Evolutionary conservation across 2,888 invertebrate genomes (phyloP).

Genomic region (Geophilus truncorum): DNA sequence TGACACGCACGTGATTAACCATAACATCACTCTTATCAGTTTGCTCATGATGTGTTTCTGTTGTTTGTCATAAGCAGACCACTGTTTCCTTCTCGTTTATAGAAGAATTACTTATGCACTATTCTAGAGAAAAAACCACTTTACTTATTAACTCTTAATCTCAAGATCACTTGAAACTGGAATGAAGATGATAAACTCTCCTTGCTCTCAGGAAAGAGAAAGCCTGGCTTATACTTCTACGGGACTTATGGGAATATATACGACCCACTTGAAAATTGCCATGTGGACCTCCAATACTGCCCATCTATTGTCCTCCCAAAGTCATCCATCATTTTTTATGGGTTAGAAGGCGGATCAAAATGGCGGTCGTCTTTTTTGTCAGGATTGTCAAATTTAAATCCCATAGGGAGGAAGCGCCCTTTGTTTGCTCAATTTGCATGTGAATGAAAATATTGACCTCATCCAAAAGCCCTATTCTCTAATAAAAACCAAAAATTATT

Average conservation of each 20-base stretch:
- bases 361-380: background rate
- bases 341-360: background rate
- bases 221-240: background rate
- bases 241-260: background rate
- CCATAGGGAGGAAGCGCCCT: background rate
- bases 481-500: background rate
- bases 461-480: background rate
- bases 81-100: no score
- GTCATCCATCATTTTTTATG: background rate
- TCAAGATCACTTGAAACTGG: no score
- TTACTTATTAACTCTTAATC: no score
- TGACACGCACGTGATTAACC: no score
- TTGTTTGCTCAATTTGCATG: background rate
- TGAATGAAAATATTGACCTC: background rate
- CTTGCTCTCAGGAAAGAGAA: background rate
- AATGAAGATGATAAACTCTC: background rate
- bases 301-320: background rate
- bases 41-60: no score
- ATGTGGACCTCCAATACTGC: background rate
- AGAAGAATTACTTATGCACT: no score
- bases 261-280: background rate
- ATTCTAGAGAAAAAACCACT: no score
- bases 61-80: no score
- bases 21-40: no score
- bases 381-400: background rate